phyloP scores from a whole-genome alignment of 2,888 invertebrate genomes.

The Trichacis sp. region DNA sequence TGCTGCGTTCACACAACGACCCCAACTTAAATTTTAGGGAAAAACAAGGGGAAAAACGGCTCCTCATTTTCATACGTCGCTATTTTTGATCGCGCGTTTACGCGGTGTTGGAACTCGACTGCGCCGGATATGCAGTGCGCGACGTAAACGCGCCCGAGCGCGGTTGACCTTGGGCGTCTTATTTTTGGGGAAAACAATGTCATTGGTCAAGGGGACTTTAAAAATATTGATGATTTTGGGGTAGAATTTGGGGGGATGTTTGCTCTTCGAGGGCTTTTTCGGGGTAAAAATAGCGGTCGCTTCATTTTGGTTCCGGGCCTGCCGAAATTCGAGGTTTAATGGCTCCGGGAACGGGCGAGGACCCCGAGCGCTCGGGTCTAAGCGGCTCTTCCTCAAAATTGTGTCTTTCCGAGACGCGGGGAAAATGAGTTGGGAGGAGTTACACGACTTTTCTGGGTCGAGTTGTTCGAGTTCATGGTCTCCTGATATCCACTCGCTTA shows the following conservation, averaged over 20 bases:
- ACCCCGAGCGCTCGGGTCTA: too few species aligned
- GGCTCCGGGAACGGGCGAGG: conserved; percentile 65
- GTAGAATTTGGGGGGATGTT: background rate
- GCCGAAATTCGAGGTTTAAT: conserved; percentile 58
- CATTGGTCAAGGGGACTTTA: too few species aligned
- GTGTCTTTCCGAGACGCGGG: conserved; percentile 68
- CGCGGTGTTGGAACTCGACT: conserved; percentile 7
- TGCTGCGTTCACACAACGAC: conserved; percentile 47
- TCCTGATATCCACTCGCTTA: conserved; percentile 61
- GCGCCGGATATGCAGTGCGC: background rate
- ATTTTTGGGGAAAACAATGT: conserved; percentile 68
- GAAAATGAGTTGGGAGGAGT: conserved; percentile 53
- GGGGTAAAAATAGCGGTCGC: background rate
- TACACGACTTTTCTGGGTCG: conserved; percentile 22
- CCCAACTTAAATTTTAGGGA: conserved; percentile 60
- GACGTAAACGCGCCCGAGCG: background rate
- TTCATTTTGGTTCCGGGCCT: conserved; percentile 33
- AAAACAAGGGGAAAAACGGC: conserved; percentile 58
- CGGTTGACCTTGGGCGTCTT: conserved; percentile 6
- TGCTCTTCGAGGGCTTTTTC: background rate
- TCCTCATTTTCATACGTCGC: conserved; percentile 1
- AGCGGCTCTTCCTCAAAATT: conserved; percentile 69
- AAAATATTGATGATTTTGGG: conserved; percentile 10
- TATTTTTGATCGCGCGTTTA: conserved; percentile 6
- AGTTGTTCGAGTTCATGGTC: too few species aligned